Base-by-base conservation (phyloP, 2,797 vertebrate genomes). In the Sebastes iracundus region DNA sequence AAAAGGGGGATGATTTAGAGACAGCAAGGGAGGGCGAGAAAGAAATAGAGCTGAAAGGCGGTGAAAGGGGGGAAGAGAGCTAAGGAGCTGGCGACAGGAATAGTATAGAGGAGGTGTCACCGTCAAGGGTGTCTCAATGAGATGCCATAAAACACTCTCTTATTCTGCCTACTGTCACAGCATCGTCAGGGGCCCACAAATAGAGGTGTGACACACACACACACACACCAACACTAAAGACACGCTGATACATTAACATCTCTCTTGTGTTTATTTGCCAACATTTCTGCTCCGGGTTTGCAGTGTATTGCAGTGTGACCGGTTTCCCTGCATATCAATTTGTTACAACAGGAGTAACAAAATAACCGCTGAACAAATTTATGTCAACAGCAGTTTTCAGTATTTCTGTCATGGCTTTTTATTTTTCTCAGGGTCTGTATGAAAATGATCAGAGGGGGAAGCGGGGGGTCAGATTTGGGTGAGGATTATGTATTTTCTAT, bases 101-200 rank as follows among this genome's bases (percentile, higher is more conserved):
- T 88, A 85, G 89, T 86, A 77, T 87, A 88, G 88, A 88, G 81
- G 87, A 91, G 88, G 93, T 90, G 93, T 94, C 93, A 88, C 65
- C 75, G 84, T 93, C 89, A 93, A 94, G 91, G 90, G 89, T 92
- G 93, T 94, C 90, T 93, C 88, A 90, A 91, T 90, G 91, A 92
- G 91, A 90, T 69, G 80, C 87, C 85, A 85, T 94, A 93, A 94
- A 94, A 91, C 92, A 93, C 87, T 87, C 85, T 79, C 75, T 85
- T 89, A 90, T 90, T 92, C 89, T 87, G 81, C 82, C 83, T 56
- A 82, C 90, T 92, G 91, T 93, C 94, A 90, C 83, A 7, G 77
- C 75, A 22, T 14, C 18, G 35, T 74, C 71, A 38, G 66, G 28
- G 72, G 72, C 80, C 69, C 69, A 70, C 88, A 87, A 87, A 89